These are phyloP conservation scores for Pseudomyrmex cubaensis DNA, from an alignment of 1,140 invertebrate species.

Conservation along the genomic window DNA sequence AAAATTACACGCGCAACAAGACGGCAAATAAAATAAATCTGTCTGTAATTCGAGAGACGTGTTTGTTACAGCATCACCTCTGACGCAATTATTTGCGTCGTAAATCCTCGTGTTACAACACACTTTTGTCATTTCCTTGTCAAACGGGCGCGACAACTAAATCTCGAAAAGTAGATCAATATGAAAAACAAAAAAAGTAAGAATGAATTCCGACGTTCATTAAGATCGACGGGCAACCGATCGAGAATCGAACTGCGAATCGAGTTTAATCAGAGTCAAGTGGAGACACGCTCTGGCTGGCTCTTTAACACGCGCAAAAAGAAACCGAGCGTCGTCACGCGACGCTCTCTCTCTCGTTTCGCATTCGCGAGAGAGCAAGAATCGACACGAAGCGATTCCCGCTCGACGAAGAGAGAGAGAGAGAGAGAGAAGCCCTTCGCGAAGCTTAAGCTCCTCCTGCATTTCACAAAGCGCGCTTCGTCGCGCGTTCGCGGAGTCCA, in stretches of 20 bases:
- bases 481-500: too few species aligned
- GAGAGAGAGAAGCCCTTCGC: background rate
- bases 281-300: constrained; percentile 11
- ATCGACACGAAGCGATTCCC: background rate
- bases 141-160: too few species aligned
- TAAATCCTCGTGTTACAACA: too few species aligned
- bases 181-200: too few species aligned
- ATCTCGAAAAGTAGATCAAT: too few species aligned
- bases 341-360: background rate
- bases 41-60: background rate
- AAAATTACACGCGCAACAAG: background rate
- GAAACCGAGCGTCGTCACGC: background rate
- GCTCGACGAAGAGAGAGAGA: too few species aligned
- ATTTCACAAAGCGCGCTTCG: background rate
- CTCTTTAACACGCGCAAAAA: constrained; percentile 40
- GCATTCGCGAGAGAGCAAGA: background rate
- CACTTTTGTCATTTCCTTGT: too few species aligned
- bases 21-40: background rate
- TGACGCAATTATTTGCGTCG: too few species aligned
- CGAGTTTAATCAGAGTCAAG: constrained; percentile 67
- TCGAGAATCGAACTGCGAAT: constrained; percentile 52
- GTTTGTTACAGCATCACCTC: background rate
- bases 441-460: background rate
- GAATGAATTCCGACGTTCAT: too few species aligned
- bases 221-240: too few species aligned